A percentile compares a stretch with the other conserved stretches of the same genome.
phyloP scores from a whole-genome alignment of 2,113 vertebrate species.

The Tylochromis polylepis region DNA sequence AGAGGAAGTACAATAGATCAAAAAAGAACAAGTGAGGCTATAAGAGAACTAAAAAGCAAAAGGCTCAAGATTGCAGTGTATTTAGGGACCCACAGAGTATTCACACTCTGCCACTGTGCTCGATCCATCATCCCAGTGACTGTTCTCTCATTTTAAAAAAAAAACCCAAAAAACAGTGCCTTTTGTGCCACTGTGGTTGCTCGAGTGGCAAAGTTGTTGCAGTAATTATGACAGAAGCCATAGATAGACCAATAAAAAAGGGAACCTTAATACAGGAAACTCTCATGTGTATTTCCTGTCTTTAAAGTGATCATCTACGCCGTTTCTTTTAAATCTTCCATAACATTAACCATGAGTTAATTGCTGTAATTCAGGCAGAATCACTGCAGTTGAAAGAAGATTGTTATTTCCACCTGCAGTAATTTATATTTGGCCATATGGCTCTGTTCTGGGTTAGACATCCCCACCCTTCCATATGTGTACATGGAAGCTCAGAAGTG shows the following conservation, averaged over 20 bases:
- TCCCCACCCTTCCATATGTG: not conserved
- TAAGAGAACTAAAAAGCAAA: not conserved
- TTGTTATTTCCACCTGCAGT: not conserved
- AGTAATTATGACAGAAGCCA: not conserved
- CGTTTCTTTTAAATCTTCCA: not conserved
- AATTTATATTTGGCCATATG: not conserved
- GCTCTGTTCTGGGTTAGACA: not conserved
- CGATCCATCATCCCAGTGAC: not conserved
- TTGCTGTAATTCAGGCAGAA: not conserved
- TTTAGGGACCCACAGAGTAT: not conserved
- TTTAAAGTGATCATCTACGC: not conserved
- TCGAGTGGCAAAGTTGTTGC: not conserved
- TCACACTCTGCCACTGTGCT: not conserved
- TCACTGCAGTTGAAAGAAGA: not conserved
- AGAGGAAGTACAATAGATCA: not conserved
- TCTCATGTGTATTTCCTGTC: not conserved
- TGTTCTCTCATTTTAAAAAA: not conserved
- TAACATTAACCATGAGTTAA: not conserved
- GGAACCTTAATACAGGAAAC: not conserved
- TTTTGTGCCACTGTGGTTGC: not conserved
- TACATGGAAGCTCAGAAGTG: not conserved
- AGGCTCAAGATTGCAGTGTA: not conserved
- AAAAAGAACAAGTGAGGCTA: not conserved
- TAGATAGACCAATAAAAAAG: not conserved
- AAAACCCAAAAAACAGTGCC: not conserved